Base-by-base conservation (phyloP, 1,140 invertebrate species). In the Saccostrea glomerata region DNA sequence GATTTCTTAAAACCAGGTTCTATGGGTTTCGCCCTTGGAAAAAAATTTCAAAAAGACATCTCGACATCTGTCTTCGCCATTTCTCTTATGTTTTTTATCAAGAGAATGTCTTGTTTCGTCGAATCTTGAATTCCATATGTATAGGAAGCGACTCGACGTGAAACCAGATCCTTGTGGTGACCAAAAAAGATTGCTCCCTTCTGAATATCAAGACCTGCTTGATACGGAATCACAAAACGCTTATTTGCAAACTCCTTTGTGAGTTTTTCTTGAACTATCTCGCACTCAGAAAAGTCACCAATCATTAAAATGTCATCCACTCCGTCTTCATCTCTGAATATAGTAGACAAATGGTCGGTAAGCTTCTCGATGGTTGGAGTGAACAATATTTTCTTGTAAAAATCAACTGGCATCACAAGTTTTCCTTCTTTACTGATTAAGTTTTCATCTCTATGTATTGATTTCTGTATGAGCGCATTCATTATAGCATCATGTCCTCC, bases 121-220 rank as follows among this genome's bases (percentile, higher is more conserved):
- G 70, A 54, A 9, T 25, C 56, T 58, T 82, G 77, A n/a, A 87
- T 13, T 13, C 86, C 86, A 30, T 87, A 87, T 15, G 55, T 87
- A 40, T 12, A 84, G 20, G 58, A 20, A 23, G 77, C 58, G 12
- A 84, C 30, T 36, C 86, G 54, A 23, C 25, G n/a, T 17, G 77
- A 60, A 36, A 87, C 54, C 1, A 56, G 20, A 17, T 63, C 40
- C 7, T 82, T 56, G 13, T 11, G 23, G 20, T 84, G 82, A 12
- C 86, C 86, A 23, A 84, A 87, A 47, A 20, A 84, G 2, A 87
- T 82, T 0, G 86, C 86, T 23, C 89, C 89, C 70, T 88, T 90
- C 5, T 86, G 23, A 1, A 90, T 84, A 2, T 30, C 58, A 17
- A 82, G 60, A 63, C 85, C 40, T 15, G 86, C 73, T 23, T 90